phyloP scores from a whole-genome alignment of 2,797 vertebrate species.

The Anomalospiza imberbis region DNA sequence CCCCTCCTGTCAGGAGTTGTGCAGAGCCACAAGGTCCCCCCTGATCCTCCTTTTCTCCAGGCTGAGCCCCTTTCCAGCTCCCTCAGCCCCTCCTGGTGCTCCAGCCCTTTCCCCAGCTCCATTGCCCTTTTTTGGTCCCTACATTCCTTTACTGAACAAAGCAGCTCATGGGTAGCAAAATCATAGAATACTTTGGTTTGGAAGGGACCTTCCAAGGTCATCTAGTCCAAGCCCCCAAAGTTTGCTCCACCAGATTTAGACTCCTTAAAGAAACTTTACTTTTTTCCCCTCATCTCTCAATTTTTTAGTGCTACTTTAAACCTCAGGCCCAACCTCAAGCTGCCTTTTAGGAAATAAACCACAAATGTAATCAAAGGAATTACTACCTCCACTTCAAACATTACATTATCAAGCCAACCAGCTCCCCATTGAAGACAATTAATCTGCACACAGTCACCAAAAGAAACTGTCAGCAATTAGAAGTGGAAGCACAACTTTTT shows the following conservation, averaged over 20 bases:
- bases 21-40: not conserved
- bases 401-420: constrained; percentile 18
- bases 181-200: not conserved
- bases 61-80: not conserved
- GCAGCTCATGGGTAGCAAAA: not conserved
- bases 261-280: not conserved
- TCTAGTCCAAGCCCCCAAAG: too few species aligned
- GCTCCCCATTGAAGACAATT: constrained; percentile 41
- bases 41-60: not conserved
- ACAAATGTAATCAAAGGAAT: constrained; percentile 31
- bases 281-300: accelerated
- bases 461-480: constrained; percentile 62
- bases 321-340: not conserved
- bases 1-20: not conserved
- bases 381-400: constrained; percentile 37
- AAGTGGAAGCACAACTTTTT: constrained; percentile 35
- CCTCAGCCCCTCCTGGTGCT: not conserved
- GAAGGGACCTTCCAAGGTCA: not conserved
- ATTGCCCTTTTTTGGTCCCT: not conserved
- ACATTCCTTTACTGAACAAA: not conserved
- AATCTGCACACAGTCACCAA: constrained; percentile 23
- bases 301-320: not conserved
- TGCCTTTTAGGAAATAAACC: not conserved
- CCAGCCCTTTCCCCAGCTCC: not conserved
- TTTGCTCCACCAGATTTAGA: not conserved